Base-by-base conservation (phyloP, 2,888 invertebrate genomes). In the Andrena haemorrhoa region DNA sequence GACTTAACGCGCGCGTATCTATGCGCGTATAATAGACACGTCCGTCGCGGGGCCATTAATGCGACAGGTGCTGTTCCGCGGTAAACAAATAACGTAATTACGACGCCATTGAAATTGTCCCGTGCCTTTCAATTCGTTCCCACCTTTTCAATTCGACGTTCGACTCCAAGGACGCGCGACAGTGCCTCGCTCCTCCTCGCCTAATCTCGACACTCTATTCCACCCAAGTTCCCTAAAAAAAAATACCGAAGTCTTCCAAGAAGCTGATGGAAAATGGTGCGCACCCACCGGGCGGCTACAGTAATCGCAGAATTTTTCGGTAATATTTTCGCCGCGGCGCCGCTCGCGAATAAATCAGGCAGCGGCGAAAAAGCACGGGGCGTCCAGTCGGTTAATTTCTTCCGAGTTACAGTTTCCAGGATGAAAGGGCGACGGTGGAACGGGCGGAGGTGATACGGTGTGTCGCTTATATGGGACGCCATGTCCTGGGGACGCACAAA, bases 391-490 rank as follows among this genome's bases (percentile, higher is more conserved):
- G 85, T 87, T 87, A 87, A 87, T 88, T 88, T 86, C 89, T 86
- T 88, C 83, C 86, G 84, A 80, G 86, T 83, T 86, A 86, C 79
- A 82, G 86, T 87, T 88, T 88, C 85, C 82, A 65, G 78, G 78
- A 74, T 75, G 79, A 82, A 82, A 83, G 74, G 75, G 75, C 68
- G 82, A 51, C 81, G 68, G 71, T 69, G 75, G 79, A 70, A 79
- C 33, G 79, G 73, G 65, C 60, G 79, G 70, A 84, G 86, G 87
- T 86, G 86, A 87, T 82, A 86, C 86, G 84, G 86, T 73, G 84
- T 83, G 86, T 86, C 87, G 90, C 91, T 92, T 91, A 90, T 92
- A 89, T 82, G 89, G 85, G 78, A 81, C 78, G 81, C 61, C 74
- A 61, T 64, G 79, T 85, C 84, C 79, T 78, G 82, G 68, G 85